Evolutionary conservation across 2,113 vertebrate species (phyloP), one percentile per base, ranked within the genome.

Genomic region (Petroica traversi): DNA sequence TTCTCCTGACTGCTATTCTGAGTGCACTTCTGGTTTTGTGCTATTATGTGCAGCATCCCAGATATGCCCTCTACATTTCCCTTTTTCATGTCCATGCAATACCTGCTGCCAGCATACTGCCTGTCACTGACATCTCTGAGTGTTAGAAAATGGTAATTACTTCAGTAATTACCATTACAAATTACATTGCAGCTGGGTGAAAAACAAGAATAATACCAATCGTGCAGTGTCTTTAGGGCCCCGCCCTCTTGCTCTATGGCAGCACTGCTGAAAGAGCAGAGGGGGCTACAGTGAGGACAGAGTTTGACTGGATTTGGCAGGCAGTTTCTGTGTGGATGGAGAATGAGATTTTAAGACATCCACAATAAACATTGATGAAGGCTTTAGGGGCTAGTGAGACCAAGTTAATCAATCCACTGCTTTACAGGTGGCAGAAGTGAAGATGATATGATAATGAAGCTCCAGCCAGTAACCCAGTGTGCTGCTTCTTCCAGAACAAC

Each of bases 341-440:
- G 66, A 85, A 52, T 8, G 33, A 62, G 45, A 62, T 38, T 91
- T 80, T 11, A 72, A 63, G 48, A 41, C 40, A 57, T 46, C 59
- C 49, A 38, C 33, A 49, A 22, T 66, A 83, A 86, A 55, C 36
- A 63, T 0, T 38, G 41, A 34, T 11, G 16, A 92, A 79, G 13
- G 23, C 78, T 93, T 93, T 93, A 69, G 79, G 80, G 61, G 67
- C 77, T 52, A 58, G 36, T 59, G 67, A 85, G 46, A 64, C 33
- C 73, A 71, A 75, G 63, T 57, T 68, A 67, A 74, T 91, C 64
- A 91, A 57, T 86, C 19, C 52, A 24, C 23, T 54, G n/a, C 19
- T 93, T 94, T 91, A 78, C 73, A 86, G 78, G 66, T 84, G 93
- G 86, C 78, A 81, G 82, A 75, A 93, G 51, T n/a, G 43, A 93